A percentile compares a stretch with the other conserved stretches of the same genome.
These are phyloP conservation scores for Parnassius mnemosyne DNA, from an alignment of 2,888 invertebrate species.

Conservation along the genomic window DNA sequence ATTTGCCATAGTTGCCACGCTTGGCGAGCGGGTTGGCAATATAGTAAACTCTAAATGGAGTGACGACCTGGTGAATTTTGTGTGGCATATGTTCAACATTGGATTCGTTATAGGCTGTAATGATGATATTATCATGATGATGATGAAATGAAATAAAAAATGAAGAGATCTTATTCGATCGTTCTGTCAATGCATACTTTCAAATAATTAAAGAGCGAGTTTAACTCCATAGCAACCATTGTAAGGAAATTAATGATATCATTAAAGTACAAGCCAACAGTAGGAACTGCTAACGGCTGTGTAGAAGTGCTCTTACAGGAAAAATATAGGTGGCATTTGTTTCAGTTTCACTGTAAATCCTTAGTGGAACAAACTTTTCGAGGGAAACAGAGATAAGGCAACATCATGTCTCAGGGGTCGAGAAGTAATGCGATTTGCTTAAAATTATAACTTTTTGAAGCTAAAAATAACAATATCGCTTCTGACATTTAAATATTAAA, in stretches of 20 bases:
- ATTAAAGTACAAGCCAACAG: neutral
- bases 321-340: slow-evolving; percentile 18
- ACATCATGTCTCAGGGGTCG: slow-evolving; percentile 4
- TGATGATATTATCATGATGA: no score
- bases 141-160: no score
- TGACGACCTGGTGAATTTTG: no score
- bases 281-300: slow-evolving; percentile 6
- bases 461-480: no score
- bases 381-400: slow-evolving; percentile 13
- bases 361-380: slow-evolving; percentile 8
- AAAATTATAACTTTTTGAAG: slow-evolving; percentile 11
- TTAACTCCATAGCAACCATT: neutral
- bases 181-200: no score
- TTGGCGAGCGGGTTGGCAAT: no score
- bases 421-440: slow-evolving; percentile 14
- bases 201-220: neutral
- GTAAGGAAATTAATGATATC: neutral
- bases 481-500: no score
- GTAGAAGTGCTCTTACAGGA: slow-evolving; percentile 4
- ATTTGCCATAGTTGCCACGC: no score
- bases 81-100: no score
- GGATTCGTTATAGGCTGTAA: no score
- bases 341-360: slow-evolving; percentile 18
- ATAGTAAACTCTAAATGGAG: no score
- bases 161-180: no score